A percentile compares a stretch with the other conserved stretches of the same genome.
phyloP scores from a whole-genome alignment of 1,140 invertebrate genomes.

The Trialeurodes vaporariorum region DNA sequence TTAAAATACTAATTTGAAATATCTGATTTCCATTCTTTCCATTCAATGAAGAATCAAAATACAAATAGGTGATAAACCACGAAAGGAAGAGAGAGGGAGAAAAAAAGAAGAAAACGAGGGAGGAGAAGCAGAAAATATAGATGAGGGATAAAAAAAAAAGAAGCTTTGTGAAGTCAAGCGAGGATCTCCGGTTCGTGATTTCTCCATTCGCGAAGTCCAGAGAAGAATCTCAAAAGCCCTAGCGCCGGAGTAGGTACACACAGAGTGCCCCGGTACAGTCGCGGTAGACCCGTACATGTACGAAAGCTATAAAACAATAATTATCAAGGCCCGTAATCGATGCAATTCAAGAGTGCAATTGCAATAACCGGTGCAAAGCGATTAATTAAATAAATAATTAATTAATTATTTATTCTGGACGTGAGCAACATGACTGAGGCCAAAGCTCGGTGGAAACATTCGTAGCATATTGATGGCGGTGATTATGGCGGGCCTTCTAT shows the following conservation, averaged over 20 bases:
- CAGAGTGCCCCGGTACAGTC: too few species aligned
- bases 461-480: not conserved
- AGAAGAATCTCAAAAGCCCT: too few species aligned
- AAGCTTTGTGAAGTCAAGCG: not conserved
- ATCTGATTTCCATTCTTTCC: too few species aligned
- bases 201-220: too few species aligned
- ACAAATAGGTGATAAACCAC: too few species aligned
- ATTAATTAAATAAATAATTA: not conserved
- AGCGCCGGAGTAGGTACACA: too few species aligned
- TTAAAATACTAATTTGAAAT: too few species aligned
- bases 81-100: too few species aligned
- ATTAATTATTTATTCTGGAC: conserved; percentile 1
- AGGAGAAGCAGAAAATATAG: too few species aligned
- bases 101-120: too few species aligned
- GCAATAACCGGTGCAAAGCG: not conserved
- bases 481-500: not conserved
- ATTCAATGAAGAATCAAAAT: too few species aligned
- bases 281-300: not conserved
- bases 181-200: not conserved
- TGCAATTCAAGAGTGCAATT: not conserved
- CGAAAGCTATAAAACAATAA: conserved; percentile 1
- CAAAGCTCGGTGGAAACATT: not conserved
- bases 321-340: not conserved
- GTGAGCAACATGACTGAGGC: not conserved
- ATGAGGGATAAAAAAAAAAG: too few species aligned